Base-by-base conservation (phyloP, 2,113 vertebrate genomes). In the Rhea pennata region DNA sequence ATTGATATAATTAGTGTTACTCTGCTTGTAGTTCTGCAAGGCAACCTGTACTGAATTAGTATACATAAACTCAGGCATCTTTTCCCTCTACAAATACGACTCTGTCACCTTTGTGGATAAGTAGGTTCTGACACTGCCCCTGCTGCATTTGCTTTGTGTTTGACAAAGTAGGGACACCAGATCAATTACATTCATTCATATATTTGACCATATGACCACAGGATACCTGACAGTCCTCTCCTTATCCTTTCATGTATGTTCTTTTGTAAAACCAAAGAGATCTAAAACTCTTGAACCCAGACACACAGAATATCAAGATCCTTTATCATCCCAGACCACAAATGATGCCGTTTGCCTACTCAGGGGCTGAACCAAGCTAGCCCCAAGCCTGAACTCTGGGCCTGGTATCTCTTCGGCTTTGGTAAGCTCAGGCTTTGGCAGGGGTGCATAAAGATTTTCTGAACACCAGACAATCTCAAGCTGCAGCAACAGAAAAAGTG, bases 391-490 rank as follows among this genome's bases (percentile, higher is more conserved):
- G 0, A 70, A 66, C 7, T 39, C 75, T 77, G 78, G 65, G 78
- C 51, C 87, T 93, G 64, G 36, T 83, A 95, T 85, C 75, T 88
- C 78, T 84, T 85, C 85, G 82, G 91, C 87, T 87, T 44, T 77
- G 71, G 83, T 87, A 82, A 93, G 13, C 65, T 88, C 78, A 71
- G 82, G 39, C 42, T 85, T 85, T 88, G 82, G 84, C 92, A 94
- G 81, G 46, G 12, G 0, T 23, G 24, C 0, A 0, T 20, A 69
- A 91, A 90, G 93, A 83, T 95, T 93, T 91, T 72, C 65, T 93
- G 91, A 84, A 40, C 69, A 83, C 51, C 75, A 91, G 61, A 81
- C 78, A 95, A 66, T 17, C n/a, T 21, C 61, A 74, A 54, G 66
- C 94, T 95, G 91, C 67, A 90, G 92, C 82, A 85, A 48, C 2